A percentile compares a stretch with the other conserved stretches of the same genome.
phyloP scores from a whole-genome alignment of 2,113 vertebrate species.

The Pithys albifrons region DNA sequence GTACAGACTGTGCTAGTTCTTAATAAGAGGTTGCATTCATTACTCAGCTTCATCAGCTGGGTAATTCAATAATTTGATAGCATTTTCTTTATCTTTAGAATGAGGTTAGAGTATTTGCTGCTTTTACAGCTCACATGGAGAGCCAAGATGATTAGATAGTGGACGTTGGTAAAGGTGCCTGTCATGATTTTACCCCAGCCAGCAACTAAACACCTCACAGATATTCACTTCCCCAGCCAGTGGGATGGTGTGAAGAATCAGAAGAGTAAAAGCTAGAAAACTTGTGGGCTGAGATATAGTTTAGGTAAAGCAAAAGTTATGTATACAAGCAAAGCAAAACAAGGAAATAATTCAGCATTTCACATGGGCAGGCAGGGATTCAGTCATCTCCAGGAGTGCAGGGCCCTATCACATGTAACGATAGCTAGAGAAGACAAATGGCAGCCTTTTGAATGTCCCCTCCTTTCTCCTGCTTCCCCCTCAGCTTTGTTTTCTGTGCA shows the following conservation, averaged over 20 bases:
- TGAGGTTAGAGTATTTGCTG: neutral
- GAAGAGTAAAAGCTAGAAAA: neutral
- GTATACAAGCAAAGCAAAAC: neutral
- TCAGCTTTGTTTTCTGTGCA: neutral
- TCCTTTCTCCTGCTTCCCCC: neutral
- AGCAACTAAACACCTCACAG: neutral
- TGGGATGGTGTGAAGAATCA: neutral
- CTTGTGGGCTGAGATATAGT: neutral
- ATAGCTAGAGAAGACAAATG: neutral
- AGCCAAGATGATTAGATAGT: neutral
- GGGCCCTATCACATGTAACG: neutral
- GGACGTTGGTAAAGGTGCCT: neutral
- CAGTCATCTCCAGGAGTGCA: accelerated
- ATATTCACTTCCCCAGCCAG: neutral
- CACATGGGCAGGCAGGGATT: neutral
- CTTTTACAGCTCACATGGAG: neutral
- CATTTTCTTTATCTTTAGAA: neutral
- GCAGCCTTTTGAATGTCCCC: neutral
- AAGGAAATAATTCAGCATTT: neutral
- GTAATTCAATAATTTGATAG: neutral
- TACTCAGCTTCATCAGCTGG: neutral
- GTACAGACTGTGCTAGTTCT: neutral
- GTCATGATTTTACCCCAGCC: neutral
- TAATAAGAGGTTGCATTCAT: neutral
- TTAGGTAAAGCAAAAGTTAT: neutral